phyloP scores from a whole-genome alignment of 2,797 vertebrate species.

The Melopsittacus undulatus region DNA sequence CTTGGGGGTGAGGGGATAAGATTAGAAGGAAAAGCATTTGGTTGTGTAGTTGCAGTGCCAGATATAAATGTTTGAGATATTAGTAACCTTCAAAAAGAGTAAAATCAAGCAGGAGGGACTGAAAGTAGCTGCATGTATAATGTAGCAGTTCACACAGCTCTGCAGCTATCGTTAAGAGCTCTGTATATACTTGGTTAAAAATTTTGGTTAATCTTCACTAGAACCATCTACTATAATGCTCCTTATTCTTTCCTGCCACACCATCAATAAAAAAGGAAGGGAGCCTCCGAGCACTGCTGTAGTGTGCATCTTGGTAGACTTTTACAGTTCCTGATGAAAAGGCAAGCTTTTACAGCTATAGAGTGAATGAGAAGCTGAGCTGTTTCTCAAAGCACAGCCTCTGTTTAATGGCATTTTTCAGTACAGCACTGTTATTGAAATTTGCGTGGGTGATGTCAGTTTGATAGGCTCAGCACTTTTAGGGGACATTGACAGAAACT shows the following conservation, averaged over 20 bases:
- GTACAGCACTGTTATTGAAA: slow-evolving; percentile 63
- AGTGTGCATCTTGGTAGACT: background rate
- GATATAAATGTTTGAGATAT: background rate
- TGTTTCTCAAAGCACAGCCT: slow-evolving; percentile 14
- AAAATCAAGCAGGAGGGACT: background rate
- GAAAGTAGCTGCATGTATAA: background rate
- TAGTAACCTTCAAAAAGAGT: background rate
- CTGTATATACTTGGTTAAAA: background rate
- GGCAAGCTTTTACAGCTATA: background rate
- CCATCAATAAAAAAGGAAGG: background rate
- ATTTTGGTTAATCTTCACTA: background rate
- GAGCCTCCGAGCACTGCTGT: background rate
- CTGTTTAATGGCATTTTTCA: slow-evolving; percentile 30
- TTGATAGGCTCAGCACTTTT: slow-evolving; percentile 76
- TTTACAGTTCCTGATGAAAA: background rate
- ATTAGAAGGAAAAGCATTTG: background rate
- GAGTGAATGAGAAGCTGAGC: background rate
- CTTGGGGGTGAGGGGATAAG: background rate
- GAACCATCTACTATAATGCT: background rate
- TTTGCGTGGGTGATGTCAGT: slow-evolving; percentile 63
- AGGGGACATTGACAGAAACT: slow-evolving; percentile 72
- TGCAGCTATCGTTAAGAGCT: background rate
- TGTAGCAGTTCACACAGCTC: background rate
- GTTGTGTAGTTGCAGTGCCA: background rate
- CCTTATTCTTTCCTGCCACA: background rate